These are phyloP conservation scores for Dolichomitus sp. DNA, from an alignment of 2,888 invertebrate species.

Conservation along the genomic window DNA sequence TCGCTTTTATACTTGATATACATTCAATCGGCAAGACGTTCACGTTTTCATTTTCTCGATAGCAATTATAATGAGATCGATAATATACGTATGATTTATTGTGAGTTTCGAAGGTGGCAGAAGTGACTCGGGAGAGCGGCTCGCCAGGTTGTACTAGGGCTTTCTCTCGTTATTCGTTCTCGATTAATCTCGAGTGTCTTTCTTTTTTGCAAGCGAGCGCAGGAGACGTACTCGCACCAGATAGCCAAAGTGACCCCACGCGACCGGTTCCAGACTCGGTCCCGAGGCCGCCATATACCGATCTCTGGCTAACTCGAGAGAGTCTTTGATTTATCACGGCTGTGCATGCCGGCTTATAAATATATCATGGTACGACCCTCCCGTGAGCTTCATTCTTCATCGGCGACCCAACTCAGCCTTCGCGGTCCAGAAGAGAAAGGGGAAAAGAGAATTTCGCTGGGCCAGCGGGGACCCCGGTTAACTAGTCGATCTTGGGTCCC, in stretches of 20 bases:
- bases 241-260: constrained; percentile 65
- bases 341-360: constrained; percentile 77
- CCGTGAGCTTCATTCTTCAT: constrained; percentile 65
- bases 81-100: constrained; percentile 62
- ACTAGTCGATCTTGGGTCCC: constrained; percentile 45
- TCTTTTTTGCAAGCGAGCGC: constrained; percentile 28
- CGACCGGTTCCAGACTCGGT: constrained; percentile 56
- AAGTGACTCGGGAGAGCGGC: constrained; percentile 33
- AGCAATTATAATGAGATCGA: constrained; percentile 67
- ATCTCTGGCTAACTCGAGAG: constrained; percentile 52
- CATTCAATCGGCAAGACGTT: constrained; percentile 38
- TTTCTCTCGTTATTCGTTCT: constrained; percentile 65
- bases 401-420: constrained; percentile 57
- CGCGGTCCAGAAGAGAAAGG: constrained; percentile 47
- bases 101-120: constrained; percentile 39
- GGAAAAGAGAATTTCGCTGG: constrained; percentile 15
- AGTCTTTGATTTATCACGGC: constrained; percentile 64
- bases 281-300: constrained; percentile 58
- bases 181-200: constrained; percentile 55
- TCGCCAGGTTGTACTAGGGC: constrained; percentile 1
- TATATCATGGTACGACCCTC: constrained; percentile 68
- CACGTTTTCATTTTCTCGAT: constrained; percentile 36
- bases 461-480: constrained; percentile 32
- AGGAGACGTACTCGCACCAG: constrained; percentile 50
- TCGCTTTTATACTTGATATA: constrained; percentile 32